A percentile compares a stretch with the other conserved stretches of the same genome.
These are phyloP conservation scores for Pseudochromis fuscus DNA, from an alignment of 2,797 vertebrate species.

Conservation along the genomic window DNA sequence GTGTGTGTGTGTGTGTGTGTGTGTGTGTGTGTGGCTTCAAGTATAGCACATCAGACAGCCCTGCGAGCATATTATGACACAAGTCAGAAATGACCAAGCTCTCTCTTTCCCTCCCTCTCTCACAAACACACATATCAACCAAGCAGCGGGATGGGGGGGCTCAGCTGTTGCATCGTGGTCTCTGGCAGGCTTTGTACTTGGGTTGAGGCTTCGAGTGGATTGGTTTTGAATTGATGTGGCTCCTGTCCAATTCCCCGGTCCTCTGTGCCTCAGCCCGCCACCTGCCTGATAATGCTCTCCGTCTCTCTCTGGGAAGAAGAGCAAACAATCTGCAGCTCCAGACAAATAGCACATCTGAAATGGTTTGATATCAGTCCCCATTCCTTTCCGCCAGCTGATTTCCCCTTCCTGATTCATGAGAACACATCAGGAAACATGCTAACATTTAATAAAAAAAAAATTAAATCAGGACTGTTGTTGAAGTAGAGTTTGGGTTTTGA, in stretches of 20 bases:
- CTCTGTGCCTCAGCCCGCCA: constrained; percentile 42
- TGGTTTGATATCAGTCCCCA: constrained; percentile 21
- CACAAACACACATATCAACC: constrained; percentile 28
- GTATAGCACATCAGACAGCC: background rate
- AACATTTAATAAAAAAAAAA: too few species aligned
- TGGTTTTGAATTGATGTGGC: constrained; percentile 53
- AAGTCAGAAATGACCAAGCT: constrained; percentile 39
- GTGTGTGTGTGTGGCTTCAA: background rate
- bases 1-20: background rate
- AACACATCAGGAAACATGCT: background rate
- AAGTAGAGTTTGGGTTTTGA: background rate
- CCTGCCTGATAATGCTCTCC: constrained; percentile 52
- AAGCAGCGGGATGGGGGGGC: constrained; percentile 21
- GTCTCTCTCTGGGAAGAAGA: constrained; percentile 13
- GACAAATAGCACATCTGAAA: constrained; percentile 51
- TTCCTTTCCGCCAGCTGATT: background rate
- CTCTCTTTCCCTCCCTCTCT: background rate
- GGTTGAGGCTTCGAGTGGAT: constrained; percentile 42
- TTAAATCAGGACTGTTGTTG: background rate
- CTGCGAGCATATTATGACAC: constrained; percentile 39
- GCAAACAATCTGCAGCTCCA: constrained; percentile 41
- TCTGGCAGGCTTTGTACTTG: constrained; percentile 34
- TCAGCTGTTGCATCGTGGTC: constrained; percentile 54
- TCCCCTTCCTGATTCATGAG: background rate
- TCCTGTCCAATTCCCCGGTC: constrained; percentile 42